Base-by-base conservation (phyloP, 1,140 invertebrate genomes). In the Grapholita molesta region DNA sequence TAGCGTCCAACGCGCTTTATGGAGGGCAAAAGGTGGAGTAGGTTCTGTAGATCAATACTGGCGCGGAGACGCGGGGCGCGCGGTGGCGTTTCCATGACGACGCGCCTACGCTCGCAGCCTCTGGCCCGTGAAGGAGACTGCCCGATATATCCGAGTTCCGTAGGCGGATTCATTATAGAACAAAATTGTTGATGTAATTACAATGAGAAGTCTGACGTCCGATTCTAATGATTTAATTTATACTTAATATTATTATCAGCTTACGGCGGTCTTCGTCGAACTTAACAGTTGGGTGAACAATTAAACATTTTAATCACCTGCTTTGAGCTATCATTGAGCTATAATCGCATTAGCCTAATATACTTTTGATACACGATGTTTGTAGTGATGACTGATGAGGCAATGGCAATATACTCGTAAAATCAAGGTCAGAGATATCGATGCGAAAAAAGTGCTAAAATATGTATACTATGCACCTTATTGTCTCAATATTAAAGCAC, bases 101-200 rank as follows among this genome's bases (percentile, higher is more conserved):
- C 85, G 71, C 86, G 82, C 86, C 88, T 83, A 89, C 88, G 84
- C 84, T 75, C 80, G 57, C 48, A 77, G 76, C 75, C 77, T 78
- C 66, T 73, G 77, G 74, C 80, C 73, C 70, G 71, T 70, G 68
- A 75, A 76, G 64, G 71, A 75, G 73, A 74, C 72, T 66, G 72
- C 80, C 80, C 78, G 70, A 84, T 84, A 83, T 83, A 86, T 78
- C 75, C 72, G 55, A 73, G 70, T 78, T 79, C 79, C 79, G 81
- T 86, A 79, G 84, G 81, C 84, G 80, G 70, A 42, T 74, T 78
- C 66, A 75, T 80, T 79, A 78, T 78, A 74, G 73, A 82, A 82
- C 75, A 71, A 74, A 82, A 79, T 74, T 70, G 71, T 80, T 64
- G 70, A 73, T 68, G 71, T 71, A 74, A 74, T 80, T 77, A 77